Evolutionary conservation across 1,140 invertebrate genomes (phyloP).

Genomic region (Drosophila funebris): DNA sequence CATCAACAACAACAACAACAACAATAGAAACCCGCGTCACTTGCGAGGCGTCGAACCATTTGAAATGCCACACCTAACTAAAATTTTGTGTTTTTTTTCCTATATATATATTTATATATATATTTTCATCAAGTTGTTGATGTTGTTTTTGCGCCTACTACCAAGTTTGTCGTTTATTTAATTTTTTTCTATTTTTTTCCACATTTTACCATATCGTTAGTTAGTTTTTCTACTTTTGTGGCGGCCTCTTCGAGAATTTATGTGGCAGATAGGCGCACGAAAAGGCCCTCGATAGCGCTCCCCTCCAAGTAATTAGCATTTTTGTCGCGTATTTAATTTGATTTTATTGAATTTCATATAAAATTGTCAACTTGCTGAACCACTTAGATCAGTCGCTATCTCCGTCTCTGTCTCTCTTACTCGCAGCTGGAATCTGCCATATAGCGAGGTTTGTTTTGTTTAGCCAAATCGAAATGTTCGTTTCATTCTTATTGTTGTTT

Average conservation of each 20-base stretch:
- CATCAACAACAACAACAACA: constrained; percentile 19
- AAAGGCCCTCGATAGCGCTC: constrained; percentile 5
- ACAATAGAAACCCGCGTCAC: constrained; percentile 52
- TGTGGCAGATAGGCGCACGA: constrained; percentile 31
- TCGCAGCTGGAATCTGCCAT: neutral
- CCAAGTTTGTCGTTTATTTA: constrained; percentile 52
- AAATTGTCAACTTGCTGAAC: constrained; percentile 74
- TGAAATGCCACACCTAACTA: constrained; percentile 81
- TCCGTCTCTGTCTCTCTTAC: neutral
- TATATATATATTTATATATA: neutral
- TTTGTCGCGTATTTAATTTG: constrained; percentile 80
- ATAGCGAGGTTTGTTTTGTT: constrained; percentile 34
- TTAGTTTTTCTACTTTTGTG: constrained; percentile 42
- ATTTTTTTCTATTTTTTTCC: constrained; percentile 10
- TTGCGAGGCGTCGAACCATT: constrained; percentile 78
- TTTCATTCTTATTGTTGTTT: constrained; percentile 16
- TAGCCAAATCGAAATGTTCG: constrained; percentile 2
- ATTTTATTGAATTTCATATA: constrained; percentile 80
- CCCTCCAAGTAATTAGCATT: constrained; percentile 66
- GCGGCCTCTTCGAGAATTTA: constrained; percentile 37
- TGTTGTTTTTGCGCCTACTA: constrained; percentile 70
- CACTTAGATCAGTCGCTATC: constrained; percentile 50
- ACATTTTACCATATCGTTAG: constrained; percentile 22
- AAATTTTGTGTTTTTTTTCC: constrained; percentile 54
- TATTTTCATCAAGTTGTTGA: constrained; percentile 30